phyloP scores from a whole-genome alignment of 2,888 invertebrate genomes.

The Creontiades dilutus region DNA sequence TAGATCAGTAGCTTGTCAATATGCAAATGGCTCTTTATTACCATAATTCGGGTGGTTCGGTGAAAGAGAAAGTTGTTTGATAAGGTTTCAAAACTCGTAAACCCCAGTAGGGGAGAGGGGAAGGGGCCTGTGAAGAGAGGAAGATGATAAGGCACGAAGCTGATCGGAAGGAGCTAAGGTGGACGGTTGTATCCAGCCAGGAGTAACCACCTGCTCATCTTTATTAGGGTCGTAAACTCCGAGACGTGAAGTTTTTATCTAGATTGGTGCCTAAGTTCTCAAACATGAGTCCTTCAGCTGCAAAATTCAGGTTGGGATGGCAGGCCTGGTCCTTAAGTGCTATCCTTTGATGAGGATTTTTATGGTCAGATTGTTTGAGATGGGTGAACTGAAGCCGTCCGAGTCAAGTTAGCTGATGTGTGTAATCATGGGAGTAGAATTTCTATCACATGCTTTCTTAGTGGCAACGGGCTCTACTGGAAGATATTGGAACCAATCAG shows the following conservation, averaged over 20 bases:
- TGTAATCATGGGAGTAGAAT: too few relatives aligned
- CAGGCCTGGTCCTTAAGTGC: too few relatives aligned
- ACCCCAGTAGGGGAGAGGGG: not conserved
- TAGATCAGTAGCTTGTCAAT: slow-evolving; percentile 36
- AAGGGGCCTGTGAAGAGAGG: slow-evolving; percentile 4
- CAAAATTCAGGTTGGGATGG: not conserved
- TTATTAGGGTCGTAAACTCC: slow-evolving; percentile 11
- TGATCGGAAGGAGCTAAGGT: slow-evolving; percentile 7
- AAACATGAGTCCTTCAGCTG: not conserved
- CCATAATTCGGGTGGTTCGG: slow-evolving; percentile 26
- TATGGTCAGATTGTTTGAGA: too few relatives aligned
- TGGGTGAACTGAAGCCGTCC: too few relatives aligned
- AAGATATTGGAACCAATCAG: too few relatives aligned
- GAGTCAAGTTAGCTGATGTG: too few relatives aligned
- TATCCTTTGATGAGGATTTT: too few relatives aligned
- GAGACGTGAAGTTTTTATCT: not conserved
- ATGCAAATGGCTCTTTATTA: slow-evolving; percentile 39
- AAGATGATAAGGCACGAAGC: slow-evolving; percentile 15
- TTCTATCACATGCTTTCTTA: too few relatives aligned
- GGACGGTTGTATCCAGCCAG: not conserved
- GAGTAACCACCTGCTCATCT: not conserved
- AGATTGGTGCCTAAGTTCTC: not conserved
- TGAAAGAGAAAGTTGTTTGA: slow-evolving; percentile 10
- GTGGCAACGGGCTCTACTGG: too few relatives aligned
- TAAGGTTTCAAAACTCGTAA: slow-evolving; percentile 25